phyloP scores from a whole-genome alignment of 2,888 invertebrate genomes.

The Hermodice carunculata region DNA sequence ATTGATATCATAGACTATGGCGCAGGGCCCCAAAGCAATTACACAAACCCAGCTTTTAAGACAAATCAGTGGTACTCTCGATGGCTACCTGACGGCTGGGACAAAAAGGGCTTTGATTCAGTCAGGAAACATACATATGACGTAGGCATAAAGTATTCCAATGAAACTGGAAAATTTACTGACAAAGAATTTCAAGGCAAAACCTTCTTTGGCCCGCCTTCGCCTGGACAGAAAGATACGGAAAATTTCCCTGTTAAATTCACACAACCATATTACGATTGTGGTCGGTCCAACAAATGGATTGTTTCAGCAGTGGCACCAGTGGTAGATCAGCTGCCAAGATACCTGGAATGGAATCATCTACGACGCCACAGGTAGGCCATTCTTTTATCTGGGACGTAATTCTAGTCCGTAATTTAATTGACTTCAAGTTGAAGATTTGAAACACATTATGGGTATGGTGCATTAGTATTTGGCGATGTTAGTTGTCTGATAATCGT shows the following conservation, averaged over 20 bases:
- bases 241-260: slow-evolving; percentile 89
- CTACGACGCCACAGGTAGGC: slow-evolving; percentile 61
- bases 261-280: slow-evolving; percentile 96
- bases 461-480: no score
- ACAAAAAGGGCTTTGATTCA: slow-evolving; percentile 75
- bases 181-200: slow-evolving; percentile 52
- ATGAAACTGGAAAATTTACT: slow-evolving; percentile 61
- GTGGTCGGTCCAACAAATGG: slow-evolving; percentile 96
- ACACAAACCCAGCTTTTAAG: slow-evolving; percentile 89
- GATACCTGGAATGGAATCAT: slow-evolving; percentile 65
- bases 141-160: slow-evolving; percentile 63
- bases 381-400: no score
- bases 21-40: slow-evolving; percentile 86
- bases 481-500: no score
- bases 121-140: slow-evolving; percentile 57
- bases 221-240: slow-evolving; percentile 62
- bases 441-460: no score
- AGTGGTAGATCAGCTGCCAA: slow-evolving; percentile 93
- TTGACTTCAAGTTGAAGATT: no score
- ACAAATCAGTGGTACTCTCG: slow-evolving; percentile 94
- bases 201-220: slow-evolving; percentile 68
- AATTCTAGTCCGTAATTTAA: no score
- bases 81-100: slow-evolving; percentile 91
- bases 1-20: slow-evolving; percentile 75
- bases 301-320: slow-evolving; percentile 93